These are phyloP conservation scores for Hermetia illucens DNA, from an alignment of 1,140 invertebrate species.

Conservation along the genomic window DNA sequence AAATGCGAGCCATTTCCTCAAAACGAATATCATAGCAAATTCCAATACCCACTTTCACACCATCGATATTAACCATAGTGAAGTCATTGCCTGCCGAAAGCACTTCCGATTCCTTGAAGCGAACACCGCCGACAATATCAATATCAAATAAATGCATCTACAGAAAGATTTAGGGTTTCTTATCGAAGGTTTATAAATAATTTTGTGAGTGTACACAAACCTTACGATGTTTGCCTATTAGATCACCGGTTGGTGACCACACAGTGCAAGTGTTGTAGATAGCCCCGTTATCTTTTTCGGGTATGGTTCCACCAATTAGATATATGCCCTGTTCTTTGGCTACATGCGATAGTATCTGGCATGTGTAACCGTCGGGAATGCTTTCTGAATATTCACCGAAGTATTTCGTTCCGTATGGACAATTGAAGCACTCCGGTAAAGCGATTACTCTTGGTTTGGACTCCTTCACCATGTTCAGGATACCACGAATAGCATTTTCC, in stretches of 20 bases:
- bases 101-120: constrained; percentile 84
- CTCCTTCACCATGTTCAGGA: constrained; percentile 53
- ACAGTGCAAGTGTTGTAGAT: constrained; percentile 86
- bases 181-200: constrained; percentile 5
- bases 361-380: constrained; percentile 64
- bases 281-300: constrained; percentile 50
- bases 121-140: constrained; percentile 81
- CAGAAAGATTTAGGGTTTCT: constrained; percentile 9
- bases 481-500: constrained; percentile 48
- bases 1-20: constrained; percentile 73
- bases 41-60: constrained; percentile 72
- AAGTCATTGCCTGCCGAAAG: constrained; percentile 61
- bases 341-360: constrained; percentile 48
- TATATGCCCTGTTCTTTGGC: constrained; percentile 68
- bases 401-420: constrained; percentile 71
- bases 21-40: constrained; percentile 94
- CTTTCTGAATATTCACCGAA: constrained; percentile 64
- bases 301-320: constrained; percentile 81
- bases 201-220: constrained; percentile 28
- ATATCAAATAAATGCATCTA: constrained; percentile 92
- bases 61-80: constrained; percentile 57
- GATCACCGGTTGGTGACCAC: constrained; percentile 63
- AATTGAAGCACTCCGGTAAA: constrained; percentile 89
- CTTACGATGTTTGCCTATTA: constrained; percentile 63
- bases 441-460: constrained; percentile 63